These are phyloP conservation scores for Napeogenes sylphis DNA, from an alignment of 2,888 invertebrate species.

Conservation along the genomic window DNA sequence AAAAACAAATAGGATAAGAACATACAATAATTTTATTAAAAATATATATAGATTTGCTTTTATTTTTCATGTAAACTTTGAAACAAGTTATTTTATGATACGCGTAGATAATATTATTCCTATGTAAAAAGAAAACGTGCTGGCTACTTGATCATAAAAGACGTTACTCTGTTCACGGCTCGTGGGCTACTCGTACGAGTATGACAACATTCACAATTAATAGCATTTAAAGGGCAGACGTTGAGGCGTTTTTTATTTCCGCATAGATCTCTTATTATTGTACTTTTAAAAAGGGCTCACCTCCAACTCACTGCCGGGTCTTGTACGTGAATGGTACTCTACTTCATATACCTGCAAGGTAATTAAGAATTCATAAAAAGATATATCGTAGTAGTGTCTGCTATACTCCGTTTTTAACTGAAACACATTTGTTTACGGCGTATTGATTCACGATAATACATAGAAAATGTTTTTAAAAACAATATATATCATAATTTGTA, in stretches of 20 bases:
- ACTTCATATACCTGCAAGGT: background rate
- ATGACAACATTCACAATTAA: constrained; percentile 13
- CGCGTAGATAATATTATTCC: too few relatives aligned
- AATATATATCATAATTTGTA: too few relatives aligned
- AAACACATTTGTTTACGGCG: too few relatives aligned
- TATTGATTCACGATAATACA: too few relatives aligned
- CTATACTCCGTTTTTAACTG: too few relatives aligned
- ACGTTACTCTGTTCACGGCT: background rate
- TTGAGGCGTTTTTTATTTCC: constrained; percentile 30
- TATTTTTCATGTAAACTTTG: too few relatives aligned
- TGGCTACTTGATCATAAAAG: constrained; percentile 11
- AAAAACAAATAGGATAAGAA: too few relatives aligned
- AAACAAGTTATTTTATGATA: too few relatives aligned
- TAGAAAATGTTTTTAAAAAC: too few relatives aligned
- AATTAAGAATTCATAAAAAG: constrained; percentile 3
- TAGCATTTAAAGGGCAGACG: constrained; percentile 29
- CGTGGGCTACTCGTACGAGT: background rate
- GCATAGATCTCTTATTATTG: constrained; percentile 14
- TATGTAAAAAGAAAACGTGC: too few relatives aligned
- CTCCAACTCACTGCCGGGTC: constrained; percentile 65
- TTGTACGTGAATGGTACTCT: constrained; percentile 2
- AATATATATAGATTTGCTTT: too few relatives aligned
- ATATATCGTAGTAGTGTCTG: background rate
- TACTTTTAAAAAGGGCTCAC: constrained; percentile 38
- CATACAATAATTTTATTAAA: too few relatives aligned